Conservation (phyloP, 2,888 invertebrate genomes). For the Rhamnusium bicolor region DNA sequence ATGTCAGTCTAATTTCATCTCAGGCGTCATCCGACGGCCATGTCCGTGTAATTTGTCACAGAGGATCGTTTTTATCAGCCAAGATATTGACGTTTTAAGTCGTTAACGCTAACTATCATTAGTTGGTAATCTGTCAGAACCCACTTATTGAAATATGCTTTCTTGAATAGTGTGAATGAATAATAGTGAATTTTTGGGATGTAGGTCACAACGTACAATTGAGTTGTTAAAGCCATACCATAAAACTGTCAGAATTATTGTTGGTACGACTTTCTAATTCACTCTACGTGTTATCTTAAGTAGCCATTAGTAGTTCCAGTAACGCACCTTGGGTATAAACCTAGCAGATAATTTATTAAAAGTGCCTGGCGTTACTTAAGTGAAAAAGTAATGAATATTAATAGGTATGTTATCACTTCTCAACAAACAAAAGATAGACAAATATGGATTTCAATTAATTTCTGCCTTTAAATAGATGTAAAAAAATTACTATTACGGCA, state of each 20-base stretch:
- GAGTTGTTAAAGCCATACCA: constrained; percentile 47
- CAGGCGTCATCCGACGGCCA: constrained; percentile 33
- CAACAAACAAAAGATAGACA: background rate
- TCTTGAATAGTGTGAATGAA: constrained; percentile 34
- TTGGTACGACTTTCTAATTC: constrained; percentile 23
- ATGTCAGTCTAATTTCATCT: constrained; percentile 40
- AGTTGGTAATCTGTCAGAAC: constrained; percentile 49
- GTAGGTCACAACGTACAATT: constrained; percentile 49
- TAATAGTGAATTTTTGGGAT: constrained; percentile 43
- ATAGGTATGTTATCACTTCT: constrained; percentile 8
- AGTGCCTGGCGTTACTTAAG: background rate
- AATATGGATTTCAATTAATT: too few relatives aligned
- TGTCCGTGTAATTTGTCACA: constrained; percentile 42
- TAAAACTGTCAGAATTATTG: constrained; percentile 50
- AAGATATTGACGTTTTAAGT: constrained; percentile 37
- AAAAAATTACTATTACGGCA: too few relatives aligned
- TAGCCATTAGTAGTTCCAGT: constrained; percentile 12
- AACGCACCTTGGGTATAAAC: constrained; percentile 13
- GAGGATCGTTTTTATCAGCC: constrained; percentile 36
- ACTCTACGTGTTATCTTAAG: constrained; percentile 18
- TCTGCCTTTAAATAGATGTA: too few relatives aligned
- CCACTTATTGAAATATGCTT: constrained; percentile 38
- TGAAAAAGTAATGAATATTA: constrained; percentile 22
- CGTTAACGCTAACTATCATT: constrained; percentile 44
- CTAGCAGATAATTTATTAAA: constrained; percentile 9